These are phyloP conservation scores for Peromyscus attwateri DNA, from an alignment of 2,797 vertebrate species.

Conservation along the genomic window DNA sequence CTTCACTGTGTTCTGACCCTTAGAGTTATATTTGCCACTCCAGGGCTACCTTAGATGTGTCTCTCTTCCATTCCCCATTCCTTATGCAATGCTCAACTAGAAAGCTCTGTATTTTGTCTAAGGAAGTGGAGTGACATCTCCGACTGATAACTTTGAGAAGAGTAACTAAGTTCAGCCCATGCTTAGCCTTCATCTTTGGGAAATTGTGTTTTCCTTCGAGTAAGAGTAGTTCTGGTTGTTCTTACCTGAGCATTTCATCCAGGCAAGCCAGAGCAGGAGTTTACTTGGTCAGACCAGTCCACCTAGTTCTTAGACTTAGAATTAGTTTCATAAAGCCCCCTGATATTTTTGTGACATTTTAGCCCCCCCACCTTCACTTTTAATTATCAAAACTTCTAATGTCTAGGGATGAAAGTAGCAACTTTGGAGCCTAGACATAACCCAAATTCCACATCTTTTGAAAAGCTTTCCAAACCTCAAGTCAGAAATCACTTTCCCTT, in stretches of 20 bases:
- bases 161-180: neutral
- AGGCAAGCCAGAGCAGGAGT: neutral
- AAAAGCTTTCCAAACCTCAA: neutral
- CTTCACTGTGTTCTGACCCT: neutral
- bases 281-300: neutral
- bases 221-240: neutral
- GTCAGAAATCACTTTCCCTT: neutral
- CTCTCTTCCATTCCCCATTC: neutral
- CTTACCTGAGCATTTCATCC: neutral
- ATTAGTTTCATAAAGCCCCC: neutral
- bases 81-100: neutral
- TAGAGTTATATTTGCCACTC: neutral
- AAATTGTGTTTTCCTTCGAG: neutral
- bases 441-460: neutral
- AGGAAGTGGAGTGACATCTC: neutral
- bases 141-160: neutral
- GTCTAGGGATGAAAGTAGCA: neutral
- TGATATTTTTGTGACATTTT: neutral
- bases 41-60: neutral
- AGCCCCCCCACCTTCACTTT: neutral
- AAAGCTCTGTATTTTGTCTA: neutral
- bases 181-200: neutral
- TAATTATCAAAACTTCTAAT: neutral
- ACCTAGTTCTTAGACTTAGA: neutral
- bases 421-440: neutral